A percentile compares a stretch with the other conserved stretches of the same genome.
phyloP scores from a whole-genome alignment of 2,888 invertebrate species.

The Mythimna albipuncta region DNA sequence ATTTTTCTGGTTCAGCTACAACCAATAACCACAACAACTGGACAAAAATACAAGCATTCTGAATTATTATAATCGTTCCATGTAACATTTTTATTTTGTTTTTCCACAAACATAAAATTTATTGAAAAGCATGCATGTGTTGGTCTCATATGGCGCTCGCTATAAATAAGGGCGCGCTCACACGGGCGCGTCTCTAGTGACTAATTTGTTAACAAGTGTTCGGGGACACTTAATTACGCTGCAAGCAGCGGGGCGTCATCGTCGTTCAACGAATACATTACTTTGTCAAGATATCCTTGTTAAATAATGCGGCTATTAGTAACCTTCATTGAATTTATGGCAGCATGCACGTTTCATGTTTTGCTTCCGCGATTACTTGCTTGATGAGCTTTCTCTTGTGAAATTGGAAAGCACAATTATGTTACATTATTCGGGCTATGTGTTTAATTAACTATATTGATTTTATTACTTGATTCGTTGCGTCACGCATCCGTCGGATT shows the following conservation, averaged over 20 bases:
- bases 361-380: slow-evolving; percentile 48
- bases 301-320: slow-evolving; percentile 80
- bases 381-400: slow-evolving; percentile 24
- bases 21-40: slow-evolving; percentile 10
- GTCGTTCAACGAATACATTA: slow-evolving; percentile 80
- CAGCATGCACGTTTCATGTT: slow-evolving; percentile 53
- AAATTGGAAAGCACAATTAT: slow-evolving; percentile 12
- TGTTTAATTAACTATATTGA: neutral
- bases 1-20: neutral
- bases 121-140: slow-evolving; percentile 53
- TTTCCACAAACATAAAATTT: slow-evolving; percentile 37
- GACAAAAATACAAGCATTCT: slow-evolving; percentile 17
- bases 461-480: neutral
- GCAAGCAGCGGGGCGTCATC: slow-evolving; percentile 85
- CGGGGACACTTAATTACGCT: slow-evolving; percentile 83
- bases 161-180: slow-evolving; percentile 82
- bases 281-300: slow-evolving; percentile 79
- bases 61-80: slow-evolving; percentile 25
- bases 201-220: slow-evolving; percentile 89
- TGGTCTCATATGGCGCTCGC: slow-evolving; percentile 63
- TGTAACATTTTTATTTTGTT: slow-evolving; percentile 28
- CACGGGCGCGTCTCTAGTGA: slow-evolving; percentile 78
- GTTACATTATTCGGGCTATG: neutral
- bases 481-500: too few species aligned
- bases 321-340: slow-evolving; percentile 78